Conservation (phyloP, 2,113 vertebrate species). For the Grantiella picta region DNA sequence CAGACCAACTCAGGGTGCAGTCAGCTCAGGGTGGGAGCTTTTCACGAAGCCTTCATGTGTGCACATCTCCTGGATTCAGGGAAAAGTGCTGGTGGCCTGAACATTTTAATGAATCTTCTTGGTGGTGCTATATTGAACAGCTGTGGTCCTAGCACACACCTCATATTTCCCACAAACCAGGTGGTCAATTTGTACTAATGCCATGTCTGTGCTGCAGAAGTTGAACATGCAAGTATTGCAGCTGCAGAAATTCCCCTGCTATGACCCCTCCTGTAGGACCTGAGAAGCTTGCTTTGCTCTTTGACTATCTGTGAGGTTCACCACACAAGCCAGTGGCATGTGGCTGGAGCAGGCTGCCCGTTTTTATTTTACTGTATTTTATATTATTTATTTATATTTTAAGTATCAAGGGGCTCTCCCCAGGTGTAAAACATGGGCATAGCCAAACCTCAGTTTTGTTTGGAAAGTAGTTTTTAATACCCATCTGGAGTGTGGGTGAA, state of each 20-base stretch:
- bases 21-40: background rate
- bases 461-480: slow-evolving; percentile 67
- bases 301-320: background rate
- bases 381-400: background rate
- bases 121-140: background rate
- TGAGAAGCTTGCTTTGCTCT: background rate
- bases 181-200: background rate
- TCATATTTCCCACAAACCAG: background rate
- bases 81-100: background rate
- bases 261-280: background rate
- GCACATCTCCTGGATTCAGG: background rate
- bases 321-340: background rate
- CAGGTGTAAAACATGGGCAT: background rate
- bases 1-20: background rate
- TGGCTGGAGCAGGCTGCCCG: fast-evolving
- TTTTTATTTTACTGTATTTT: background rate
- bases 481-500: slow-evolving; percentile 73
- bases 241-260: background rate
- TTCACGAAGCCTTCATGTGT: background rate
- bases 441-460: slow-evolving; percentile 22
- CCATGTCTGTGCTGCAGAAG: background rate
- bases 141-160: background rate
- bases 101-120: background rate
- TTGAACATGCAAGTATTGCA: background rate
- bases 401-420: background rate